Evolutionary conservation across 1,140 invertebrate genomes (phyloP), one percentile per base, ranked within the genome.

Genomic region (Teleogryllus occipitalis): DNA sequence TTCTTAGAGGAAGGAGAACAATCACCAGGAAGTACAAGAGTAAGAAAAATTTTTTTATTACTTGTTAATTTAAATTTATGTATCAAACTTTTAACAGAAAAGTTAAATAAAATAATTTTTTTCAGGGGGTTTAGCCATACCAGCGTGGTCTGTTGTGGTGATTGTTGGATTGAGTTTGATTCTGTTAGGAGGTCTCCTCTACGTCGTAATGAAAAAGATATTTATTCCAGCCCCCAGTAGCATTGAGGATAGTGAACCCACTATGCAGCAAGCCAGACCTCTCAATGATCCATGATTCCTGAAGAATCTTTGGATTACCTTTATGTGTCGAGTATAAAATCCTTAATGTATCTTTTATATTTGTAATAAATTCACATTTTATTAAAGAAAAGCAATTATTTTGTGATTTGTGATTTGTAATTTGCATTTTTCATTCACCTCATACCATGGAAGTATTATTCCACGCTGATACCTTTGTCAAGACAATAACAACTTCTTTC

Each of bases 11-110:
- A 78, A 87, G 93, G 80, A 92, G 92, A 86, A 90, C 92, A 8
- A 89, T 94, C 81, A 94, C 90, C 0, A 89, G 92, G 74, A 89
- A 88, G 81, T 94, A 94, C 84, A 92, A 93, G 82, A 89, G 93
- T 94, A 89, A 93, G 92, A 88, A 82, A n/a, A 7, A 12, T 7
- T 15, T 14, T n/a, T 46, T 8, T 8, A 21, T 76, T 18, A 77
- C 77, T 79, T 27, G 8, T 80, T 74, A 47, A 10, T 75, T 78
- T 10, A 80, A 47, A 12, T 77, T 81, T 72, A 74, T 18, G 21
- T 18, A 54, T 78, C 76, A 18, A 74, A 65, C 54, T 65, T 81
- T 74, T 48, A 65, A 80, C 48, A 79, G 7, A 18, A 39, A 54
- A 73, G 47, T 47, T 49, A 77, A 78, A 74, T 76, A 80, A 75